Percentiles rank a stretch among this genome's conserved stretches.
Conservation (phyloP, 2,113 vertebrate species). For the Neotoma lepida region DNA sequence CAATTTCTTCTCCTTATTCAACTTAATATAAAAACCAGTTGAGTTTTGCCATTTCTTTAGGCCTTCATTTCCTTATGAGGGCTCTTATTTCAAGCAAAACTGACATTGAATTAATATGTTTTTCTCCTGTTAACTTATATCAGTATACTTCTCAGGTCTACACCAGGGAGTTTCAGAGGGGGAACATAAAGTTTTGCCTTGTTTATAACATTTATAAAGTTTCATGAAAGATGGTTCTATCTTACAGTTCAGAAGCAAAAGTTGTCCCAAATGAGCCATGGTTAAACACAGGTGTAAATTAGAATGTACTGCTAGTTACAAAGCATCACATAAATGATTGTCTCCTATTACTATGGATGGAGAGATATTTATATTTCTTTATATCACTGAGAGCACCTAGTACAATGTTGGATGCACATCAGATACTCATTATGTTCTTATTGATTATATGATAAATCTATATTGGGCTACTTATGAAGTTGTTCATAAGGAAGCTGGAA, state of each 20-base stretch:
- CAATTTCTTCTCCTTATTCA: background rate
- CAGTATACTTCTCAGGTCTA: background rate
- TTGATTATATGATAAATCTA: conserved; percentile 54
- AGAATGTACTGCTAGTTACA: conserved; percentile 37
- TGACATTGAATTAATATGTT: background rate
- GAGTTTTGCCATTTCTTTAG: background rate
- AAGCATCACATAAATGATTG: background rate
- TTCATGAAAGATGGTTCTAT: conserved; percentile 2
- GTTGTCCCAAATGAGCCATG: background rate
- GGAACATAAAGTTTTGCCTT: background rate
- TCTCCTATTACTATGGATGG: conserved; percentile 15
- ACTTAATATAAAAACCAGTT: background rate
- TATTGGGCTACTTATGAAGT: conserved; percentile 16
- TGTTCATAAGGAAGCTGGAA: conserved; percentile 37
- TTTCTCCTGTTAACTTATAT: background rate
- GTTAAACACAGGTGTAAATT: conserved; percentile 24
- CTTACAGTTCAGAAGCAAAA: conserved; percentile 13
- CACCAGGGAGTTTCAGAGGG: background rate
- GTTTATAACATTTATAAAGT: background rate
- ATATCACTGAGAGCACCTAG: conserved; percentile 7
- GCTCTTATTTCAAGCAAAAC: background rate
- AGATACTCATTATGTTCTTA: conserved; percentile 30
- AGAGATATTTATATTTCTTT: conserved; percentile 18
- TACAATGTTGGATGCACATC: conserved; percentile 14
- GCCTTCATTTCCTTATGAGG: background rate